Conservation (phyloP, 2,888 invertebrate genomes). For the Archips xylosteana region DNA sequence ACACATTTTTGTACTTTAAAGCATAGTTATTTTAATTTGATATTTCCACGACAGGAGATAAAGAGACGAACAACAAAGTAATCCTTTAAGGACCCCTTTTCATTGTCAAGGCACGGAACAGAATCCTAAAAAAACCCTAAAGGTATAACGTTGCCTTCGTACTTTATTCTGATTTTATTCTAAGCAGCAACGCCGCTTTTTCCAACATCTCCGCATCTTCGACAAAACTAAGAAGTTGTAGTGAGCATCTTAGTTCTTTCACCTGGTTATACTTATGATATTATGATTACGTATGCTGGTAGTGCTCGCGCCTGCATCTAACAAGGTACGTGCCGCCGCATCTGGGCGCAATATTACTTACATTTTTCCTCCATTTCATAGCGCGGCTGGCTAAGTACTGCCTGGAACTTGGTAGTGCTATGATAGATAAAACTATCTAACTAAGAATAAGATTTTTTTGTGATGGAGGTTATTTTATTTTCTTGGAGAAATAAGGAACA, state of each 20-base stretch:
- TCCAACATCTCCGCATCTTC: background rate
- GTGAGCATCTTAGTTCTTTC: conserved; percentile 17
- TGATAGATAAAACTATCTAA: conserved; percentile 29
- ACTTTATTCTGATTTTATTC: background rate
- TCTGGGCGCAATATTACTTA: conserved; percentile 36
- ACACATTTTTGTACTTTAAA: too few relatives aligned
- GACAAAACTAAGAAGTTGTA: background rate
- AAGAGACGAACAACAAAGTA: too few relatives aligned
- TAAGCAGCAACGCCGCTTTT: background rate
- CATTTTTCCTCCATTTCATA: conserved; percentile 36
- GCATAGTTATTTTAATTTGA: too few relatives aligned
- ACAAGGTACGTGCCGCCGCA: conserved; percentile 40
- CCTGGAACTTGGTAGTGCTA: conserved; percentile 23
- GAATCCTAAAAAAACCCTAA: too few relatives aligned
- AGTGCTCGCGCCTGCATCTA: conserved; percentile 25
- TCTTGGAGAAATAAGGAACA: too few relatives aligned
- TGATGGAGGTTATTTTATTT: background rate
- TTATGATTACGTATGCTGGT: conserved; percentile 29
- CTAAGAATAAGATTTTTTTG: background rate
- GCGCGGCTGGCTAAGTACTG: conserved; percentile 25
- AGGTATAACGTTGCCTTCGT: background rate
- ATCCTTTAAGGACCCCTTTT: too few relatives aligned
- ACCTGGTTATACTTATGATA: conserved; percentile 29
- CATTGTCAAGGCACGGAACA: too few relatives aligned
- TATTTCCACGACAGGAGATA: too few relatives aligned